These are phyloP conservation scores for Pristis pectinata DNA, from an alignment of 2,797 vertebrate species.

Conservation along the genomic window DNA sequence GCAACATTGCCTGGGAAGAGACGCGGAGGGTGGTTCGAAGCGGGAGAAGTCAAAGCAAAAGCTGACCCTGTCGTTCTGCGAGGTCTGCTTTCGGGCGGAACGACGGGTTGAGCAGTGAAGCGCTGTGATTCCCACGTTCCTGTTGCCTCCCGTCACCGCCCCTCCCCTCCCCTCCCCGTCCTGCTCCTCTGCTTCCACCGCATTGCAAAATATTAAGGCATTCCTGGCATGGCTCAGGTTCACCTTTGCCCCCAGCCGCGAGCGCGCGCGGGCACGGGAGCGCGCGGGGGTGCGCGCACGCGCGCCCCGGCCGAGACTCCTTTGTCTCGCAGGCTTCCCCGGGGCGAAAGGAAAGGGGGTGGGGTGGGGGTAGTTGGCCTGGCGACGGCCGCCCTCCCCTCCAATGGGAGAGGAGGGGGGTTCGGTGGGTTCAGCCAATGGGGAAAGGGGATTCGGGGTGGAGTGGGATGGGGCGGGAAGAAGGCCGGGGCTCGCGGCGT, in stretches of 20 bases:
- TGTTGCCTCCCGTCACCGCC: neutral
- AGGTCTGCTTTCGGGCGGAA: neutral
- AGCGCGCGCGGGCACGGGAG: neutral
- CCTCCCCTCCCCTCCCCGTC: too few relatives aligned
- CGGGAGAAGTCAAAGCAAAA: neutral
- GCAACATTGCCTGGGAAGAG: too few relatives aligned
- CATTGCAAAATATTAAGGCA: slow-evolving; percentile 42
- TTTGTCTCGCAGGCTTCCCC: neutral
- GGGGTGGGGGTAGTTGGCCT: too few relatives aligned
- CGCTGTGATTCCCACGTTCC: neutral
- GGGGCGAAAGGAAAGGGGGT: too few relatives aligned
- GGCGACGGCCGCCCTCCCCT: neutral
- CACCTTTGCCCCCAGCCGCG: slow-evolving; percentile 1
- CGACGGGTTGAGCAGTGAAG: neutral
- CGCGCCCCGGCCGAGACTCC: too few relatives aligned
- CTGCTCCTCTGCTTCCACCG: neutral
- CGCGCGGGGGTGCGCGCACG: neutral
- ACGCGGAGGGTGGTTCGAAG: neutral
- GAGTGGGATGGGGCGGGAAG: neutral
- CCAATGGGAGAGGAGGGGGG: neutral
- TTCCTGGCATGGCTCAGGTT: slow-evolving; percentile 34
- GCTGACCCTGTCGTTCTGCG: neutral
- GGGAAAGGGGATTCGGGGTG: neutral
- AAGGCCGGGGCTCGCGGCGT: neutral
- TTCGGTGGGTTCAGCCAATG: neutral